A percentile compares a stretch with the other conserved stretches of the same genome.
These are phyloP conservation scores for Limnephilus marmoratus DNA, from an alignment of 2,888 invertebrate genomes.

Conservation along the genomic window DNA sequence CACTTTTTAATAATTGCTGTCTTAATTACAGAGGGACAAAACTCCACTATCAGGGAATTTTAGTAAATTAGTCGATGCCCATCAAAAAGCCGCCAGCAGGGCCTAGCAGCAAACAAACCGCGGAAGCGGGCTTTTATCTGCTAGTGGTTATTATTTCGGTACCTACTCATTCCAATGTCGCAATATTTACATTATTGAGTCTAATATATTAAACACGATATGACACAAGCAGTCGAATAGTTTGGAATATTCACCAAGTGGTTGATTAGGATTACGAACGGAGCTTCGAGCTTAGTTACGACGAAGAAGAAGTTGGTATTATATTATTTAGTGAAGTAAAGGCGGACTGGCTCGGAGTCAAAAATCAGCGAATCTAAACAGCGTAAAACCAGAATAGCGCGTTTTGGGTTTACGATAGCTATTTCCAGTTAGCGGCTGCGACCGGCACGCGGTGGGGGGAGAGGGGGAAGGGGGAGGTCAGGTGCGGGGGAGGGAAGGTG, in stretches of 20 bases:
- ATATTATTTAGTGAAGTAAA: not conserved
- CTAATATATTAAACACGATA: not conserved
- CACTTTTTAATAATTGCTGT: no score
- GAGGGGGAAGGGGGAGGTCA: not conserved
- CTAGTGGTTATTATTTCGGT: not conserved
- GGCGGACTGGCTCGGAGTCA: slow-evolving; percentile 52
- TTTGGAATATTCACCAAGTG: not conserved
- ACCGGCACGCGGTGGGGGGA: not conserved
- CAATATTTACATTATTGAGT: not conserved
- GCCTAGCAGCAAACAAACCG: no score
- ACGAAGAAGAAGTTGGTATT: not conserved
- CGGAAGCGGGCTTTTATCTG: no score
- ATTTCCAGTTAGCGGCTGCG: slow-evolving; percentile 37
- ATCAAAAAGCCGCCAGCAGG: no score
- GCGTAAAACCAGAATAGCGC: slow-evolving; percentile 53
- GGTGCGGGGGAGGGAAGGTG: not conserved
- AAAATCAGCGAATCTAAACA: slow-evolving; percentile 51
- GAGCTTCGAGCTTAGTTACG: not conserved
- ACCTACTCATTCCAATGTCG: not conserved
- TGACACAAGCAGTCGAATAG: not conserved
- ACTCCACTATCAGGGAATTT: no score
- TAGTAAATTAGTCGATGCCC: no score
- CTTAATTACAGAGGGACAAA: no score
- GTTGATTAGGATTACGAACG: not conserved
- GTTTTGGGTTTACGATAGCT: slow-evolving; percentile 35